Conservation (phyloP, 2,113 vertebrate species). For the Scomber scombrus region DNA sequence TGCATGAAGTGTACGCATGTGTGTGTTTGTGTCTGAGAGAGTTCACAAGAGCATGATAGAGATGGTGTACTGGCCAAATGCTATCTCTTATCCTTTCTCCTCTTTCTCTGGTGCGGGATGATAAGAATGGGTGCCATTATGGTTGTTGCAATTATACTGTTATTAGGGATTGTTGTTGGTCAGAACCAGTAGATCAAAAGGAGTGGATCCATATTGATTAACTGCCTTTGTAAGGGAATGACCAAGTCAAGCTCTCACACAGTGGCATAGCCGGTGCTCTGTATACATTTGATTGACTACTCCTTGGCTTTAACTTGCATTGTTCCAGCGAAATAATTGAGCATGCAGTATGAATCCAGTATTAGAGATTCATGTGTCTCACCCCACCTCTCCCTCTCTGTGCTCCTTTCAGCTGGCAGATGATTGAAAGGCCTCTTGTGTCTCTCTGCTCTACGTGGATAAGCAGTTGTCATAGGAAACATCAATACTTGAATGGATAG, state of each 20-base stretch:
- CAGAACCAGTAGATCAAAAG: conserved; percentile 66
- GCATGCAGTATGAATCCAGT: conserved; percentile 64
- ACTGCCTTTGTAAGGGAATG: conserved; percentile 56
- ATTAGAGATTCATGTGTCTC: conserved; percentile 63
- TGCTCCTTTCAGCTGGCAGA: conserved; percentile 52
- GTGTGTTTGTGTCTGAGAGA: neutral
- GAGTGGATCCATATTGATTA: conserved; percentile 72
- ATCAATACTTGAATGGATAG: conserved; percentile 83
- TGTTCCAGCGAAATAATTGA: conserved; percentile 67
- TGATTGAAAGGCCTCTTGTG: conserved; percentile 80
- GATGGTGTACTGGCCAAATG: neutral
- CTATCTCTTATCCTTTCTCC: conserved; percentile 4
- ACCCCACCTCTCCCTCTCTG: conserved; percentile 51
- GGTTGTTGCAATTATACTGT: conserved; percentile 58
- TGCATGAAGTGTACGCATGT: conserved; percentile 6
- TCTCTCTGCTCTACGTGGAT: conserved; percentile 73
- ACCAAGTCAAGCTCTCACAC: conserved; percentile 46
- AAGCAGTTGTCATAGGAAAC: conserved; percentile 81
- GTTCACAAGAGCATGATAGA: neutral
- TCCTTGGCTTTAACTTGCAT: conserved; percentile 43
- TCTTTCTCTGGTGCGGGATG: conserved; percentile 7
- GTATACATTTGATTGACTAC: conserved; percentile 56
- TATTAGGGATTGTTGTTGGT: conserved; percentile 69
- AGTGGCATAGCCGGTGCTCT: conserved; percentile 34
- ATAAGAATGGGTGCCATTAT: conserved; percentile 46